Base-by-base conservation (phyloP, 1,140 invertebrate species). In the Aethina tumida region DNA sequence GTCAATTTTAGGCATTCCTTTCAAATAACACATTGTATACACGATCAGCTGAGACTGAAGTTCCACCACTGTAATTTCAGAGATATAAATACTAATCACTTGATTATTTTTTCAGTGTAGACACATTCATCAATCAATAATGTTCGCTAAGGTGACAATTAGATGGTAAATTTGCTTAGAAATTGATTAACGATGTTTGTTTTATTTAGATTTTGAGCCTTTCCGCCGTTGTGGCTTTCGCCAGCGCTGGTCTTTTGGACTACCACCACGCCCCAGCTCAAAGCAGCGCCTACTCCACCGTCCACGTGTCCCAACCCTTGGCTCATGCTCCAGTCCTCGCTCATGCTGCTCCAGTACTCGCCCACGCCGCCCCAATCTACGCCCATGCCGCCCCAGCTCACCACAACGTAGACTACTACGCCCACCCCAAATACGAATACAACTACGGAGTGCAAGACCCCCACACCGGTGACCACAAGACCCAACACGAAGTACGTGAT, bases 401-500 rank as follows among this genome's bases (percentile, higher is more conserved):
- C n/a, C n/a, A n/a, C n/a, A n/a, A n/a, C n/a, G n/a, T n/a, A n/a
- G n/a, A n/a, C n/a, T 62, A 6, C 41, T 64, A 69, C 42, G 56
- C 60, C 3, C 57, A 64, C 39, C 67, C 66, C 5, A 62, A 66
- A 47, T 69, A 68, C 47, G 61, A 58, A 25, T 72, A 64, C 45
- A 62, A 64, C 13, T 72, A 72, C 47, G 64, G 68, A 36, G 62
- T 73, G 21, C 58, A 66, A 41, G 71, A 74, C 32, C 62, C 65
- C 8, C 64, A 67, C 45, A 74, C 64, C 19, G 69, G 74, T 4
- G 70, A 73, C 45, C 60, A 65, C 39, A 71, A 74, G 56, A 67
- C 63, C 39, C 68, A 71, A 52, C 70, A 74, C 27, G 70, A 73
- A 51, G 64, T 60, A 12, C 60, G 70, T 2, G 58, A 64, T 26